Percentiles rank a stretch among this genome's conserved stretches.
These are phyloP conservation scores for Euproctis similis DNA, from an alignment of 2,888 invertebrate genomes.

Conservation along the genomic window DNA sequence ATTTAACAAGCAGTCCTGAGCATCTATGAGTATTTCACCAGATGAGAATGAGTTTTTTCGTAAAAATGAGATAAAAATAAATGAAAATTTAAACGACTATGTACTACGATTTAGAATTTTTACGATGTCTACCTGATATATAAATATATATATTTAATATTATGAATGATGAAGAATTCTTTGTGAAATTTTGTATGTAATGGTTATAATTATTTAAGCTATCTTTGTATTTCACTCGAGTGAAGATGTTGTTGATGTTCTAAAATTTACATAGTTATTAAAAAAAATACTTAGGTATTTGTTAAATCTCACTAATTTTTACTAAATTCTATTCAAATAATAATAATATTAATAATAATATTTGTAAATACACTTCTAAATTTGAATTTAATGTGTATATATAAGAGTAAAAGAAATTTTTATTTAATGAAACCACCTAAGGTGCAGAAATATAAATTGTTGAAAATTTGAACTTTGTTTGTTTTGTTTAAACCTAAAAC, in stretches of 20 bases:
- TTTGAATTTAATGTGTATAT: slow-evolving; percentile 76
- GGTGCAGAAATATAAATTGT: slow-evolving; percentile 74
- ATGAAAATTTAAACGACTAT: too few relatives aligned
- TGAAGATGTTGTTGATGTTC: slow-evolving; percentile 74
- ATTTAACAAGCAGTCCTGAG: too few relatives aligned
- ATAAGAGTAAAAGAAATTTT: slow-evolving; percentile 68
- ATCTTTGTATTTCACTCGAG: slow-evolving; percentile 61
- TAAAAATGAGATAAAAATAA: too few relatives aligned
- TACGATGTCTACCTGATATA: slow-evolving; percentile 50
- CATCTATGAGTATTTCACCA: too few relatives aligned
- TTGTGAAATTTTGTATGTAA: slow-evolving; percentile 55
- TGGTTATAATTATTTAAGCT: slow-evolving; percentile 52
- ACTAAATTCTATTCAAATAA: slow-evolving; percentile 76
- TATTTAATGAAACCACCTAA: slow-evolving; percentile 73
- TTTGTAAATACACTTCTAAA: slow-evolving; percentile 77
- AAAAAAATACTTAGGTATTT: slow-evolving; percentile 68
- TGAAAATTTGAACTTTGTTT: slow-evolving; percentile 54
- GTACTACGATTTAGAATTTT: too few relatives aligned
- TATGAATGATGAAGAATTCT: slow-evolving; percentile 49
- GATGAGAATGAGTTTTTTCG: too few relatives aligned
- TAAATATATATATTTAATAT: too few relatives aligned
- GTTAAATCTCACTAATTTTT: slow-evolving; percentile 76
- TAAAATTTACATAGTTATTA: slow-evolving; percentile 52
- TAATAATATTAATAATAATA: too few relatives aligned
- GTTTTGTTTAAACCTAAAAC: slow-evolving; percentile 18